Evolutionary conservation across 2,888 invertebrate species (phyloP).

Genomic region (Cotesia congregata): DNA sequence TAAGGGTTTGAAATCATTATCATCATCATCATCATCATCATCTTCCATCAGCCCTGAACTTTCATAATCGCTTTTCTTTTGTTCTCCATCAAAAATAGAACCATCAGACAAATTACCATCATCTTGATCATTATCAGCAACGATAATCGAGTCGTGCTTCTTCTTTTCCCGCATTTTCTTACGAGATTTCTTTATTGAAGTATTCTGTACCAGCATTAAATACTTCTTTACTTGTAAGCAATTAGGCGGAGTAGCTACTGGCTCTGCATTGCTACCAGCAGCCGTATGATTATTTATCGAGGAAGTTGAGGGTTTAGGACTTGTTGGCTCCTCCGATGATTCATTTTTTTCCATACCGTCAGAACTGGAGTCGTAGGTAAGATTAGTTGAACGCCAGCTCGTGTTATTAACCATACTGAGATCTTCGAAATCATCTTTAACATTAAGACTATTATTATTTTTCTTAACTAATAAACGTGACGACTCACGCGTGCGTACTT

Average conservation of each 20-base stretch:
- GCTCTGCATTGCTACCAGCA: slow-evolving; percentile 31
- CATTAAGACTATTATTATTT: slow-evolving; percentile 7
- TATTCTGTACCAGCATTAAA: slow-evolving; percentile 54
- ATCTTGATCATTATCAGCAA: neutral
- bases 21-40: neutral
- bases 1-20: slow-evolving; percentile 16
- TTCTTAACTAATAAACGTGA: neutral
- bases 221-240: slow-evolving; percentile 53
- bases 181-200: slow-evolving; percentile 63
- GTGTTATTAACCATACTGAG: slow-evolving; percentile 38
- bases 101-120: slow-evolving; percentile 59
- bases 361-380: slow-evolving; percentile 28
- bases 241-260: slow-evolving; percentile 59
- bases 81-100: slow-evolving; percentile 60
- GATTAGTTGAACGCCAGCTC: slow-evolving; percentile 30
- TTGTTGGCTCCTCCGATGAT: slow-evolving; percentile 31
- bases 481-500: slow-evolving; percentile 15
- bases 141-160: slow-evolving; percentile 36
- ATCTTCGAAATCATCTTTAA: slow-evolving; percentile 31
- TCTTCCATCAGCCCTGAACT: neutral
- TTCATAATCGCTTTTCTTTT: slow-evolving; percentile 38
- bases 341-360: slow-evolving; percentile 24
- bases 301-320: slow-evolving; percentile 47
- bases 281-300: slow-evolving; percentile 39
- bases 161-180: slow-evolving; percentile 56